Evolutionary conservation across 1,140 invertebrate genomes (phyloP).

Genomic region (Vanessa tameamea): DNA sequence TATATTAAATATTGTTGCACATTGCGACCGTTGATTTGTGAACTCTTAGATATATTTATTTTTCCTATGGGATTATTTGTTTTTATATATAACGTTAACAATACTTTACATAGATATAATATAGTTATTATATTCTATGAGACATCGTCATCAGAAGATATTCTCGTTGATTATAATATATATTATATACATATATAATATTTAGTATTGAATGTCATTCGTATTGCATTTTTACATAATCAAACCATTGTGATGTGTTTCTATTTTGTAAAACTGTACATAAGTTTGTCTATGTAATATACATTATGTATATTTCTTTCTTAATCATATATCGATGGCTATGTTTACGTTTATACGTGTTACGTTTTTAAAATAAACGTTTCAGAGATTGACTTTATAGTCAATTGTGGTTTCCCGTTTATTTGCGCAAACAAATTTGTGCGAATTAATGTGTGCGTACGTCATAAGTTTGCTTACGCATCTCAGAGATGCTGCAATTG

Average conservation of each 20-base stretch:
- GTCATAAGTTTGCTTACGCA: too few relatives aligned
- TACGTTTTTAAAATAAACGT: too few relatives aligned
- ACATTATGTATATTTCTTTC: constrained; percentile 42
- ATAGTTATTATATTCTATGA: constrained; percentile 7
- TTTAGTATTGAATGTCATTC: not conserved
- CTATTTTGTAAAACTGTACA: constrained; percentile 47
- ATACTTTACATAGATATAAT: constrained; percentile 5
- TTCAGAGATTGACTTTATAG: too few relatives aligned
- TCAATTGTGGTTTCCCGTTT: too few relatives aligned
- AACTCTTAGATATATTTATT: constrained; percentile 27
- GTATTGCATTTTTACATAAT: not conserved
- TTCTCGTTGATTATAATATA: not conserved
- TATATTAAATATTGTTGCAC: not conserved
- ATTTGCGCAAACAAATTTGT: too few relatives aligned
- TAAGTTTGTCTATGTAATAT: constrained; percentile 45
- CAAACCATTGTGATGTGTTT: constrained; percentile 13
- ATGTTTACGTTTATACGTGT: constrained; percentile 27
- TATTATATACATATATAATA: constrained; percentile 2
- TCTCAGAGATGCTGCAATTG: too few relatives aligned
- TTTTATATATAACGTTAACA: constrained; percentile 18
- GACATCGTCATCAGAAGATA: not conserved
- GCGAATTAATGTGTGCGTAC: too few relatives aligned
- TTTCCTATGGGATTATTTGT: constrained; percentile 16
- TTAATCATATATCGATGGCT: constrained; percentile 32
- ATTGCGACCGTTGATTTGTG: constrained; percentile 16